A percentile compares a stretch with the other conserved stretches of the same genome.
phyloP scores from a whole-genome alignment of 2,888 invertebrate genomes.

The Andrena hattorfiana region DNA sequence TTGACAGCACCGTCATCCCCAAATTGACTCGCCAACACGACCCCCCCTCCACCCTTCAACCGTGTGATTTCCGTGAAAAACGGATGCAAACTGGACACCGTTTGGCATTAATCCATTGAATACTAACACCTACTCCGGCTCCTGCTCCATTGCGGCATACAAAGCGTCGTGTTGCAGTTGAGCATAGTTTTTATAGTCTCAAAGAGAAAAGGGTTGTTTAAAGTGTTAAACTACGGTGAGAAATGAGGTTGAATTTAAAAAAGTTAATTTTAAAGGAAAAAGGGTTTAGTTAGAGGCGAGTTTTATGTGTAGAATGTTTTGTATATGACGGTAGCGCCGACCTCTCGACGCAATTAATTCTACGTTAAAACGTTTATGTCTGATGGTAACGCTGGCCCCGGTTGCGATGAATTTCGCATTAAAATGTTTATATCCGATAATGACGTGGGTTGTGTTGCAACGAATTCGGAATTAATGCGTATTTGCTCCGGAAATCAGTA shows the following conservation, averaged over 20 bases:
- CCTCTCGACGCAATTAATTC: constrained; percentile 39
- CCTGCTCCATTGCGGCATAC: no score
- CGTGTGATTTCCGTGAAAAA: not conserved
- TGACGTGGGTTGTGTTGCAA: constrained; percentile 7
- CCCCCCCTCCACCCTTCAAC: not conserved
- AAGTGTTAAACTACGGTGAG: no score
- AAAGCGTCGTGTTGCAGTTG: no score
- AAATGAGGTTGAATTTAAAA: not conserved
- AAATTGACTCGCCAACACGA: constrained; percentile 28
- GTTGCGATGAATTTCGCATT: constrained; percentile 26
- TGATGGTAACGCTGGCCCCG: not conserved
- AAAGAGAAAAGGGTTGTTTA: no score
- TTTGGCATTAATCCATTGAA: not conserved
- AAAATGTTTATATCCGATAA: constrained; percentile 41
- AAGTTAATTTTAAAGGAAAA: not conserved
- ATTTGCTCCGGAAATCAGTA: constrained; percentile 36
- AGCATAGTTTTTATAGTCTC: no score
- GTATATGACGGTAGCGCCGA: constrained; percentile 7
- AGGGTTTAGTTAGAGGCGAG: constrained; percentile 3
- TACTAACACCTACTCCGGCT: no score
- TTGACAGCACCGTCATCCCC: constrained; percentile 55
- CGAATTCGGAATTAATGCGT: constrained; percentile 39
- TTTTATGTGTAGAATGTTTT: not conserved
- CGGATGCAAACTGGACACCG: not conserved
- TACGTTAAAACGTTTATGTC: constrained; percentile 26